Evolutionary conservation across 1,140 invertebrate genomes (phyloP), one percentile per base, ranked within the genome.

Genomic region (Nasonia giraulti): DNA sequence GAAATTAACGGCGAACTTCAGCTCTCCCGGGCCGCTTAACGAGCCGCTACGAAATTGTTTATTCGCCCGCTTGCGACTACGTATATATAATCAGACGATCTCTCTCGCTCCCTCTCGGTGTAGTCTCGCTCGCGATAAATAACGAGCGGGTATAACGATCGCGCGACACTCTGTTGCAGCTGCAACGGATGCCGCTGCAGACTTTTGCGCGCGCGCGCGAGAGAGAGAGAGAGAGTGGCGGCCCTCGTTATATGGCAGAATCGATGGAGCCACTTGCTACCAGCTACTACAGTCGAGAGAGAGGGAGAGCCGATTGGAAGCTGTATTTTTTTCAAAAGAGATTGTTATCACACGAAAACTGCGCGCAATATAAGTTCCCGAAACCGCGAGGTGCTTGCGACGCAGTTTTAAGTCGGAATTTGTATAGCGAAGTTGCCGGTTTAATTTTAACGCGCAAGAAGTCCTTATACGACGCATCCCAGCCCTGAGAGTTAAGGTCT

Each of bases 11-110:
- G 44, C 40, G 20, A 77, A 55, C 40, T 55, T 55, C 75, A 55
- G 44, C 31, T 20, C 74, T 44, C 33, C 20, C 74, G 40, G 31
- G 33, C 44, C 44, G 75, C 40, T 77, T 77, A 77, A 77, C 75
- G 75, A 77, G 44, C 47, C 75, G 44, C 44, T 44, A 17, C 44
- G n/a, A 77, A 77, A 77, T 77, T 77, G 75, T 77, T 77, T 77
- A 77, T 77, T 77, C 44, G 44, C 75, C 20, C n/a, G 40, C n/a
- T n/a, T 76, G 74, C 31, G 27, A 73, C 69, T 33, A 10, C 33
- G 69, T 73, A 11, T 71, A 31, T 31, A 73, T 37, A 37, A 23
- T 68, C 23, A 68, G 17, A 68, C 66, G 66, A 23, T 23, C 66
- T n/a, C 66, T 17, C 66, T 23, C 66, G 4, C 66, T 17, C 66